Conservation (phyloP, 1,140 invertebrate genomes). For the Charaxes varanes region DNA sequence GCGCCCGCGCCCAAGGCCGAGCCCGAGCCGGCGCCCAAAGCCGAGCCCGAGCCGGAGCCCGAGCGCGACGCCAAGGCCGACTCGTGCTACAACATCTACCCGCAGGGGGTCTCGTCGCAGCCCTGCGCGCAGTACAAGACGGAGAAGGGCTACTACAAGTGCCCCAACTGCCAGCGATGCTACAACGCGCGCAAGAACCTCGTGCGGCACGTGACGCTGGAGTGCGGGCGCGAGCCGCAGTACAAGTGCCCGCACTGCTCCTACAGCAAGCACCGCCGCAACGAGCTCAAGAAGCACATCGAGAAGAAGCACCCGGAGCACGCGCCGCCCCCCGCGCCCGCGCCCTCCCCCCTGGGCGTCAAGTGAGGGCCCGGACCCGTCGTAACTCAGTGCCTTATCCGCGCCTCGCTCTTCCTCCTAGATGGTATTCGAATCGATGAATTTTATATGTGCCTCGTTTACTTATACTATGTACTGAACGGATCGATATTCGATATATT, state of each 20-base stretch:
- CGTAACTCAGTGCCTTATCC: constrained; percentile 28
- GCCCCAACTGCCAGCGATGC: constrained; percentile 73
- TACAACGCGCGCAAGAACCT: constrained; percentile 77
- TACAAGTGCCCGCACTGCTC: constrained; percentile 79
- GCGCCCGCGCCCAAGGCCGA: constrained; percentile 5
- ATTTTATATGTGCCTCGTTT: constrained; percentile 58
- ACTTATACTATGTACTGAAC: constrained; percentile 36
- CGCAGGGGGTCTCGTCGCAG: constrained; percentile 32
- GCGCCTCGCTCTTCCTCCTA: constrained; percentile 52
- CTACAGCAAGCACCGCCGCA: constrained; percentile 69
- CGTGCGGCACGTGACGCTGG: constrained; percentile 78
- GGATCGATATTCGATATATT: constrained; percentile 61
- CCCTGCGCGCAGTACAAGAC: constrained; percentile 65
- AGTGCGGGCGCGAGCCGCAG: constrained; percentile 80
- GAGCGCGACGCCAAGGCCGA: constrained; percentile 25
- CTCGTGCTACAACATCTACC: constrained; percentile 41
- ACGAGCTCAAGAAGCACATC: constrained; percentile 75
- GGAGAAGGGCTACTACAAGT: constrained; percentile 63
- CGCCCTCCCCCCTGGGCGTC: constrained; percentile 14
- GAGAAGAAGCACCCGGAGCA: constrained; percentile 68
- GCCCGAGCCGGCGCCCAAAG: constrained; percentile 10
- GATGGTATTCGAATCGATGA: constrained; percentile 42
- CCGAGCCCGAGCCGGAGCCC: constrained; percentile 11
- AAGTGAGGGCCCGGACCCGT: constrained; percentile 8
- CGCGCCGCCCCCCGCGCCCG: constrained; percentile 14